Conservation (phyloP, 1,140 invertebrate genomes). For the Teleogryllus occipitalis region DNA sequence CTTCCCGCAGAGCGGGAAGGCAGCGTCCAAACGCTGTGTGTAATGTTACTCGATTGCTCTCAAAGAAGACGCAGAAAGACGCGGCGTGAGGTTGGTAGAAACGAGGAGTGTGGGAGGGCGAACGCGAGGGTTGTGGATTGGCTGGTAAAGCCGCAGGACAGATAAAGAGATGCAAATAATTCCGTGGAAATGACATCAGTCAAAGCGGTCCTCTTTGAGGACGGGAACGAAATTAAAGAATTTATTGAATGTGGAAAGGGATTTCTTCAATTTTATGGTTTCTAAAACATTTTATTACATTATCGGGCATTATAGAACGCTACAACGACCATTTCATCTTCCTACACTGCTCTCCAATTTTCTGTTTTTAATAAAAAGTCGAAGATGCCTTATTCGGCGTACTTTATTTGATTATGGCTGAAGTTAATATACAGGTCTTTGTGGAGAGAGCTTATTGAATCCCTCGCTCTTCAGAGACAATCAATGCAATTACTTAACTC, state of each 20-base stretch:
- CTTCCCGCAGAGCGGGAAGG: background rate
- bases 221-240: background rate
- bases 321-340: background rate
- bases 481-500: background rate
- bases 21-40: too few relatives aligned
- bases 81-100: too few relatives aligned
- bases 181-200: background rate
- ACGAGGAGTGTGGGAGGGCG: too few relatives aligned
- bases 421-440: background rate
- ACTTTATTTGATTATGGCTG: background rate
- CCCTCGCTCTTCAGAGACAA: background rate
- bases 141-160: background rate
- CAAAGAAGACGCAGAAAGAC: too few relatives aligned
- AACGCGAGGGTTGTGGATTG: background rate
- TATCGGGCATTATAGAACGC: background rate
- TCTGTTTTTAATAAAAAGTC: slow-evolving; percentile 1
- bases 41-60: too few relatives aligned
- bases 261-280: slow-evolving; percentile 6
- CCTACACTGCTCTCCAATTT: background rate
- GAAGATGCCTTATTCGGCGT: background rate
- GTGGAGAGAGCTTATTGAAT: background rate
- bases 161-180: slow-evolving; percentile 2
- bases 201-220: background rate
- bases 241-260: background rate
- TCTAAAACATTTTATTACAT: background rate